These are phyloP conservation scores for Bombylius discolor DNA, from an alignment of 2,888 invertebrate species.

Conservation along the genomic window DNA sequence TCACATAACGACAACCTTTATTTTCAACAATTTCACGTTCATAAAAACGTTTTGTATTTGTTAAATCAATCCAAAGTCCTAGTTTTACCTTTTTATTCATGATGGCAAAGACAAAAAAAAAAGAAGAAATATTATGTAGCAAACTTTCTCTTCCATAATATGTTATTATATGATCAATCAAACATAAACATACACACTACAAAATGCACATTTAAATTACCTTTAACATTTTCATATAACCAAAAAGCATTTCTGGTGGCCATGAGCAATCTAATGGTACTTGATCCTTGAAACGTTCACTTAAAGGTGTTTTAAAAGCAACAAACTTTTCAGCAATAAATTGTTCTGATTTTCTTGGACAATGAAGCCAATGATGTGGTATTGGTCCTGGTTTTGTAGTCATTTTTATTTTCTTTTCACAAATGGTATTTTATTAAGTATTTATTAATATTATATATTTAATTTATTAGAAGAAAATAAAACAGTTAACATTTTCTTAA, in stretches of 20 bases:
- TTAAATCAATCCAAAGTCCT: slow-evolving; percentile 93
- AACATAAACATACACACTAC: background rate
- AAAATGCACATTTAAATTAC: slow-evolving; percentile 34
- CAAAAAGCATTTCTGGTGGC: slow-evolving; percentile 75
- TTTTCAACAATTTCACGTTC: slow-evolving; percentile 64
- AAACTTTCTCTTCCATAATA: background rate
- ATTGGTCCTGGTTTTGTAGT: slow-evolving; percentile 45
- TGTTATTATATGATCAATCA: background rate
- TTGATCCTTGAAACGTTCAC: slow-evolving; percentile 64
- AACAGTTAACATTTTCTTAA: too few relatives aligned
- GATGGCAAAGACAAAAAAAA: slow-evolving; percentile 14
- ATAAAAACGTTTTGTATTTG: slow-evolving; percentile 90
- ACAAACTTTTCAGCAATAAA: slow-evolving; percentile 74
- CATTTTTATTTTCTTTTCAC: slow-evolving; percentile 2
- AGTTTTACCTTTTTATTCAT: slow-evolving; percentile 52
- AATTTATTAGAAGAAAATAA: too few relatives aligned
- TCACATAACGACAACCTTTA: slow-evolving; percentile 68
- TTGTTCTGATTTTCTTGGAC: slow-evolving; percentile 65
- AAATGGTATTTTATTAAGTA: too few relatives aligned
- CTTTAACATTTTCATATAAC: slow-evolving; percentile 61
- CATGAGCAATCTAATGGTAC: slow-evolving; percentile 76
- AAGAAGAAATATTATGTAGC: background rate
- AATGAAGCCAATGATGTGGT: slow-evolving; percentile 76
- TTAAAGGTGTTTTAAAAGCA: slow-evolving; percentile 64
- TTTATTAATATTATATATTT: too few relatives aligned